These are phyloP conservation scores for Diceros bicornis DNA, from an alignment of 2,797 vertebrate genomes.

Conservation along the genomic window DNA sequence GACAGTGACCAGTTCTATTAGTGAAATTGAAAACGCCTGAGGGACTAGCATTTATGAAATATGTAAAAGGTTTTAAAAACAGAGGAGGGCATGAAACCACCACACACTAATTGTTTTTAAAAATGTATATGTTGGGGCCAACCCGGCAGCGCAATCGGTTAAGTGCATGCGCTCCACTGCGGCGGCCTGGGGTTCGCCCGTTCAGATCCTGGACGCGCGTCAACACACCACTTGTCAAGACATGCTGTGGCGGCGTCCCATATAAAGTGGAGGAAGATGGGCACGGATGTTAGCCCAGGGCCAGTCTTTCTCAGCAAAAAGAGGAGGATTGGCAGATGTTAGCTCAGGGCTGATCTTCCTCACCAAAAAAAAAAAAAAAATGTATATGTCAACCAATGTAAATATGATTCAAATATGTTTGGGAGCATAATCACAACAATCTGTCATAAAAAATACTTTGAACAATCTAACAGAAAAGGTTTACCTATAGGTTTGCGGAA, in stretches of 20 bases:
- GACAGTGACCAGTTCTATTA: not conserved
- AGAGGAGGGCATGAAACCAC: not conserved
- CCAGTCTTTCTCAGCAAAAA: too few relatives aligned
- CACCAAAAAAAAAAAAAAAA: not conserved
- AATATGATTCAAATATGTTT: not conserved
- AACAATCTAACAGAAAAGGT: constrained; percentile 3
- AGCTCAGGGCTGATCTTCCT: too few relatives aligned
- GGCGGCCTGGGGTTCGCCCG: too few relatives aligned
- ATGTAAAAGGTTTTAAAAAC: not conserved
- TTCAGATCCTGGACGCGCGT: too few relatives aligned
- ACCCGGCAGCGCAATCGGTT: too few relatives aligned
- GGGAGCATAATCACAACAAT: not conserved
- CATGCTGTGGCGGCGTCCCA: too few relatives aligned
- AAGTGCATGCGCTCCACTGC: too few relatives aligned
- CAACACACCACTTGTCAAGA: too few relatives aligned
- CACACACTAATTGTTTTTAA: not conserved
- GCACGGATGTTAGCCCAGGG: too few relatives aligned
- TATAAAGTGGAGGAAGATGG: too few relatives aligned
- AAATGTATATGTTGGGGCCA: not conserved
- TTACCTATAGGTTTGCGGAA: not conserved
- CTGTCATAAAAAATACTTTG: not conserved
- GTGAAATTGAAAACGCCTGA: not conserved
- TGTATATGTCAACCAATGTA: not conserved
- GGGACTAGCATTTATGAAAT: not conserved
- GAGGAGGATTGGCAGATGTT: too few relatives aligned